Base-by-base conservation (phyloP, 2,797 vertebrate genomes). In the Strix occidentalis region DNA sequence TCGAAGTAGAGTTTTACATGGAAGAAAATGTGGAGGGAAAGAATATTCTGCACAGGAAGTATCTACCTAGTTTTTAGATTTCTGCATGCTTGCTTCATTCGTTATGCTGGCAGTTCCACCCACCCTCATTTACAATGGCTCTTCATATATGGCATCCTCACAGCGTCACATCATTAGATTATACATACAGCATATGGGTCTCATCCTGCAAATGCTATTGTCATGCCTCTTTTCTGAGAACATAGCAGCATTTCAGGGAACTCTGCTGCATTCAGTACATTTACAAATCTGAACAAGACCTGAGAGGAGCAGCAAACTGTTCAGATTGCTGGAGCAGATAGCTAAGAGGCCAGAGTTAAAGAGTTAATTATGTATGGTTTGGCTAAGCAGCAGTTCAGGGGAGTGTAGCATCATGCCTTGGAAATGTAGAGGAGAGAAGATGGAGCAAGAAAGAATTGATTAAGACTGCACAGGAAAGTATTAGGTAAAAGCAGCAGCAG, bases 131-230 rank as follows among this genome's bases (percentile, higher is more conserved):
- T 77, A 56, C 54, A 70, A 1, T 54, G 41, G 18, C 8, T 74
- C 60, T 87, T 90, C 0, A 0, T 79, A 7, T 29, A 23, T 58
- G 41, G 5, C 31, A 69, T 81, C 61, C 31, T 35, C 26, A 24
- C 4, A 35, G 26, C 1, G 0, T 31, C 33, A 11, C 16, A 6
- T 61, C 33, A 1, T 63, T 77, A 60, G n/a, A 63, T 84, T 56
- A 28, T 13, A 35, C 16, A 12, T 51, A 10, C 12, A 45, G 28
- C 39, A 21, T 11, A 1, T 45, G 74, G 21, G 14, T 72, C 77
- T 92, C 50, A n/a, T 86, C 50, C 58, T 81, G 37, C 21, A 84
- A 69, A 68, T 84, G 71, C 56, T 79, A 1, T 69, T 88, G 53
- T 53, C 17, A 4, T 58, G 46, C 72, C 64, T n/a, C 57, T 88